Evolutionary conservation across 2,888 invertebrate genomes (phyloP), one percentile per base, ranked within the genome.

Genomic region (Platynereis dumerilii): DNA sequence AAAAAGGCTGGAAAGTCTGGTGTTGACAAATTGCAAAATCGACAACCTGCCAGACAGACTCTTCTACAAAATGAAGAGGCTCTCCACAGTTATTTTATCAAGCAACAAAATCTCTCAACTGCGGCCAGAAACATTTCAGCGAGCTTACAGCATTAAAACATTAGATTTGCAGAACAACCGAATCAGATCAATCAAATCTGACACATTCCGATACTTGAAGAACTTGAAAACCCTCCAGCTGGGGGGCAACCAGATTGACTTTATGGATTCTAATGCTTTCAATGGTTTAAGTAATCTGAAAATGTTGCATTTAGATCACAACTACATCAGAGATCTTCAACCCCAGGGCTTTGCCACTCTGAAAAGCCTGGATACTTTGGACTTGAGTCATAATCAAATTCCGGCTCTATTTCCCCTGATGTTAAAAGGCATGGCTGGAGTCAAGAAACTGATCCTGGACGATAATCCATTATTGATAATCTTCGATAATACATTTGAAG

Each of bases 371-470:
- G 24, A 48, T 15, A 29, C 24, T 10, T 65, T 73, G 44, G 69
- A 72, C 53, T 58, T 73, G 55, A 59, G 65, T 17, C 28, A 62
- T 48, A 73, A 73, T 61, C 22, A 55, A 26, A 69, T 73, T 56
- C 65, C 70, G 1, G 73, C 73, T 2, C 58, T 73, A 10, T 73
- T 73, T 45, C 73, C 72, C 12, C 66, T 70, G 29, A 73, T 72
- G 72, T 65, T 73, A 42, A 39, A 48, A 17, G 73, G 73, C 1
- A 60, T 72, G 52, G n/a, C 22, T 0, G 45, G 24, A 7, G 64
- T 72, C 12, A 54, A 64, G 54, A 61, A 34, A 7, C 69, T 73
- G 20, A 58, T 55, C 12, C 64, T 73, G 15, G 56, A 48, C 34
- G 48, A 69, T 27, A 73, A 73, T 58, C 68, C 65, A 1, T 54